Percentiles rank a stretch among this genome's conserved stretches.
These are phyloP conservation scores for Oryzias sinensis DNA, from an alignment of 2,797 vertebrate genomes.

Conservation along the genomic window DNA sequence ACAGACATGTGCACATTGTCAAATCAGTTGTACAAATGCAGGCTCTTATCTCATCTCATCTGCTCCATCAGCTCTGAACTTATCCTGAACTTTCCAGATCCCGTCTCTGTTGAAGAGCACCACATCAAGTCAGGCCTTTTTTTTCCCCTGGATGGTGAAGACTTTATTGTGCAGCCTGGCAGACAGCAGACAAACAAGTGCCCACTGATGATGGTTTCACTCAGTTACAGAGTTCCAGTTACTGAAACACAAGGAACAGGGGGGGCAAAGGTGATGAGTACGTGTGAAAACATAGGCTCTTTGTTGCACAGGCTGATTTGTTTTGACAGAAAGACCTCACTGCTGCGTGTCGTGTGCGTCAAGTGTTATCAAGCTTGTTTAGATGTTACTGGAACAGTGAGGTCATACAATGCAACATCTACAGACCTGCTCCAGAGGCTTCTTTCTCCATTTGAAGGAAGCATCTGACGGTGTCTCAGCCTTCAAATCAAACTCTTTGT, in stretches of 20 bases:
- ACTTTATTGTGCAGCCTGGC: slow-evolving; percentile 40
- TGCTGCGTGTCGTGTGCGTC: slow-evolving; percentile 24
- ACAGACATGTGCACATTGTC: slow-evolving; percentile 29
- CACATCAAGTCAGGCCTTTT: not conserved
- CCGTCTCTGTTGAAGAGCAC: not conserved
- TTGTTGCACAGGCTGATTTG: slow-evolving; percentile 50
- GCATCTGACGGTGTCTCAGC: not conserved
- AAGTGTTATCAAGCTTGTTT: slow-evolving; percentile 26
- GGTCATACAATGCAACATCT: slow-evolving; percentile 25
- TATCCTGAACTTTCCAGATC: slow-evolving; percentile 37
- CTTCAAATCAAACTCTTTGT: too few relatives aligned
- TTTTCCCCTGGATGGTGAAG: slow-evolving; percentile 22
- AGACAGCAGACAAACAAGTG: slow-evolving; percentile 28
- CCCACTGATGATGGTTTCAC: slow-evolving; percentile 30
- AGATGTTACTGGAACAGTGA: slow-evolving; percentile 35
- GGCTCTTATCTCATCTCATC: slow-evolving; percentile 49
- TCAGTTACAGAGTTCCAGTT: slow-evolving; percentile 28
- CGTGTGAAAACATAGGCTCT: slow-evolving; percentile 51
- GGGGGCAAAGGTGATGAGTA: slow-evolving; percentile 24
- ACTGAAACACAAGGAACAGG: slow-evolving; percentile 13
- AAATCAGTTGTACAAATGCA: slow-evolving; percentile 42
- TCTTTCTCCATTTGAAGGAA: not conserved
- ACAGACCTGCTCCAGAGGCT: slow-evolving; percentile 16
- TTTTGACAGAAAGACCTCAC: slow-evolving; percentile 43
- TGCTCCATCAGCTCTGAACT: slow-evolving; percentile 52